These are phyloP conservation scores for Drosophila punjabiensis DNA, from an alignment of 1,140 invertebrate species.

Conservation along the genomic window DNA sequence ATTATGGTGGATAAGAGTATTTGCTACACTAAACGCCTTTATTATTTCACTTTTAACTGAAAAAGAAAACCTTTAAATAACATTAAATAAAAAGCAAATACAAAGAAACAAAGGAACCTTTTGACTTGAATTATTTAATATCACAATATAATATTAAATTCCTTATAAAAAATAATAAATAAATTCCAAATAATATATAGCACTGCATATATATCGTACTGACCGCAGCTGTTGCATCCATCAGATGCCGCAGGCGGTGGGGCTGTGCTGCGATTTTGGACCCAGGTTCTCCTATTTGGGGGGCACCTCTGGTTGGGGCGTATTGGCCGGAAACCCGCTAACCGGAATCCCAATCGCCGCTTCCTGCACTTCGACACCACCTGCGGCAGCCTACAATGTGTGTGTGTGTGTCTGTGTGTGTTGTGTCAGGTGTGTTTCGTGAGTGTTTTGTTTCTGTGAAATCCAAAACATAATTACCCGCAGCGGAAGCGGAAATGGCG, in stretches of 20 bases:
- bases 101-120: no score
- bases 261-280: slow-evolving; percentile 35
- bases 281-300: slow-evolving; percentile 8
- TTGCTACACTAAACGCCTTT: not conserved
- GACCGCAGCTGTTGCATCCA: slow-evolving; percentile 20
- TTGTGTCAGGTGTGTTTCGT: slow-evolving; percentile 14
- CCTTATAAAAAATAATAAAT: not conserved
- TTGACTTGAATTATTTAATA: not conserved
- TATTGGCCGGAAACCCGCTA: slow-evolving; percentile 28
- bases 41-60: not conserved
- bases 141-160: not conserved
- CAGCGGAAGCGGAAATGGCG: slow-evolving; percentile 15
- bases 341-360: slow-evolving; percentile 24
- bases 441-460: slow-evolving; percentile 19
- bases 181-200: not conserved
- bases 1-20: not conserved
- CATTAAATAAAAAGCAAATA: not conserved
- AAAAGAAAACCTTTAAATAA: not conserved
- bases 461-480: slow-evolving; percentile 74
- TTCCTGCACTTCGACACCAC: slow-evolving; percentile 19
- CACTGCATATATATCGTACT: not conserved
- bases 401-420: not conserved
- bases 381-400: slow-evolving; percentile 35
- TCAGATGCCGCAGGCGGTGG: slow-evolving; percentile 35
- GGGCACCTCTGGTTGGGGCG: slow-evolving; percentile 34